Evolutionary conservation across 2,113 vertebrate species (phyloP), one percentile per base, ranked within the genome.

Genomic region (Penelope pileata): DNA sequence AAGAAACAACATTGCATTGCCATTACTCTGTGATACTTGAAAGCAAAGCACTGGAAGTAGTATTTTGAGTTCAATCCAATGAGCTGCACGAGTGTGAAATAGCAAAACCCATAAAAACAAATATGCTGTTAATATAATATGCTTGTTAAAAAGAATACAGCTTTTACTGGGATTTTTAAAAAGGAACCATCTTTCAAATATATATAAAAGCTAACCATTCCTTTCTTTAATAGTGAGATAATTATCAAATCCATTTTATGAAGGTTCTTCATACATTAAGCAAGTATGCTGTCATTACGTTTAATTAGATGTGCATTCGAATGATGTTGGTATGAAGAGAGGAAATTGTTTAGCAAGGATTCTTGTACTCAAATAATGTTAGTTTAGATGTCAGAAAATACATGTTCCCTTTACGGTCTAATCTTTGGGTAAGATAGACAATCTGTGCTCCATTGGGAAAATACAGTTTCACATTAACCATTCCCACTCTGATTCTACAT

Each of bases 231-330:
- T 40, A 32, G 47, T 64, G 51, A 91, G n/a, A 27, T 60, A 78
- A 81, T 88, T 64, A 89, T 72, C 47, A 40, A 83, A 69, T 76
- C 53, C n/a, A 27, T 74, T 92, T n/a, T 93, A n/a, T 89, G 58
- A 76, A 68, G 21, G 15, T 6, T 91, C 30, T 85, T 91, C 32
- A 2, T 60, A 48, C 14, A 42, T 83, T 86, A 79, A 79, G 45
- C 40, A 68, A 68, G 38, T 59, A 22, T 84, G 16, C 63, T 92
- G 30, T 72, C 47, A 40, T 91, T 76, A 36, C 14, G 9, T 93
- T 64, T 84, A 51, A 36, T 84, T 78, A 72, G 62, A 26, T 75
- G 42, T 1, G 0, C 79, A 58, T 79, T 91, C 30, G 82, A 73
- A 73, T 58, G 64, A 40, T 40, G 82, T 56, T 66, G 78, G 43